Percentiles rank a stretch among this genome's conserved stretches.
These are phyloP conservation scores for Corvus hawaiiensis DNA, from an alignment of 2,113 vertebrate genomes.

Conservation along the genomic window DNA sequence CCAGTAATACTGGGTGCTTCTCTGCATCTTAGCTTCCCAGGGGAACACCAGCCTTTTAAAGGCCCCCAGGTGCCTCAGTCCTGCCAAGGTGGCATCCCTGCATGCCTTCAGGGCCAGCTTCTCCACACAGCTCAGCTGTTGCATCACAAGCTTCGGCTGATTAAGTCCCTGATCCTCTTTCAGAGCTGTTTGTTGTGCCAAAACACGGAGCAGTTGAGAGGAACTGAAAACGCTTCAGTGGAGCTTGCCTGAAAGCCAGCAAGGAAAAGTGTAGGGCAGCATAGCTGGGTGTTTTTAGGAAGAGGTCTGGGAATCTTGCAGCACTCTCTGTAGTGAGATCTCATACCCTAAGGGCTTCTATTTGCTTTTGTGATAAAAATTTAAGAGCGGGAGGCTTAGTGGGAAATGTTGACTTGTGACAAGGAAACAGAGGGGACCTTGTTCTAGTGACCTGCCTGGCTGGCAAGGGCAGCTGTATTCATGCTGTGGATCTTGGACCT, in stretches of 20 bases:
- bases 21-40: neutral
- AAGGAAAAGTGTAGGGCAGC: neutral
- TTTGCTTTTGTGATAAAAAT: neutral
- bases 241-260: neutral
- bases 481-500: neutral
- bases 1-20: neutral
- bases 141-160: neutral
- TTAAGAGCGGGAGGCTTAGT: neutral
- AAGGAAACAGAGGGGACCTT: neutral
- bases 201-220: neutral
- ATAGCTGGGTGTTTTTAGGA: neutral
- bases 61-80: neutral
- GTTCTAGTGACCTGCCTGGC: neutral
- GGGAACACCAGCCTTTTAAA: neutral
- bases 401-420: neutral
- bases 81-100: neutral
- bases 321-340: neutral
- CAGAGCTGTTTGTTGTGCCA: neutral
- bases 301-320: neutral
- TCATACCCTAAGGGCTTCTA: neutral
- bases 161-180: constrained; percentile 19
- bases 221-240: fast-evolving
- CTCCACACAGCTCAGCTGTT: neutral
- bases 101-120: neutral
- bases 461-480: neutral